Percentiles rank a stretch among this genome's conserved stretches.
Evolutionary conservation across 2,888 invertebrate genomes (phyloP).

Genomic region (Melanotus villosus): DNA sequence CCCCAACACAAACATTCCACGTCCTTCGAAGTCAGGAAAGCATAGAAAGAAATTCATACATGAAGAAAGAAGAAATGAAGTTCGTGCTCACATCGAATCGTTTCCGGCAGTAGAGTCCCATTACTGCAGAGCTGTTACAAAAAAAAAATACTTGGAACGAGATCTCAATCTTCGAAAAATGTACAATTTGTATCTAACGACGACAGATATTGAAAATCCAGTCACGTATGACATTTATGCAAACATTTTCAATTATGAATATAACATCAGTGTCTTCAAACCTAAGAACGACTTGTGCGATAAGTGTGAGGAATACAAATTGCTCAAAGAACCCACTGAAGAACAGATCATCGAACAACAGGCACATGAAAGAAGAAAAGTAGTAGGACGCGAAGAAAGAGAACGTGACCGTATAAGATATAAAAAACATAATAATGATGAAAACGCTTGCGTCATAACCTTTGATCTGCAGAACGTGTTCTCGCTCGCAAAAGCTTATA

Average conservation of each 20-base stretch:
- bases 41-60: slow-evolving; percentile 1
- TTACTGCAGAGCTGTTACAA: slow-evolving; percentile 31
- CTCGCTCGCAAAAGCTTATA: slow-evolving; percentile 22
- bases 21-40: neutral
- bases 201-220: neutral
- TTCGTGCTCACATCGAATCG: slow-evolving; percentile 31
- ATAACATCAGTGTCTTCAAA: slow-evolving; percentile 15
- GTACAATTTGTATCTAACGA: slow-evolving; percentile 23
- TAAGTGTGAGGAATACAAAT: slow-evolving; percentile 16
- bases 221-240: slow-evolving; percentile 4
- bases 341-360: neutral
- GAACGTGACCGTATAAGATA: neutral
- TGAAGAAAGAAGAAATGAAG: slow-evolving; percentile 12
- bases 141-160: slow-evolving; percentile 40
- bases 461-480: slow-evolving; percentile 44
- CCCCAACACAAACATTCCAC: slow-evolving; percentile 13
- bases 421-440: slow-evolving; percentile 8
- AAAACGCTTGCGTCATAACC: slow-evolving; percentile 18
- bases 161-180: slow-evolving; percentile 26
- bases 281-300: slow-evolving; percentile 39
- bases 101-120: slow-evolving; percentile 31
- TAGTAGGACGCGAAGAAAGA: slow-evolving; percentile 2
- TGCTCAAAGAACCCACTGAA: neutral
- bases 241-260: slow-evolving; percentile 34
- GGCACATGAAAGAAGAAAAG: neutral